phyloP scores from a whole-genome alignment of 2,888 invertebrate species.

The Hydropsyche betteni region DNA sequence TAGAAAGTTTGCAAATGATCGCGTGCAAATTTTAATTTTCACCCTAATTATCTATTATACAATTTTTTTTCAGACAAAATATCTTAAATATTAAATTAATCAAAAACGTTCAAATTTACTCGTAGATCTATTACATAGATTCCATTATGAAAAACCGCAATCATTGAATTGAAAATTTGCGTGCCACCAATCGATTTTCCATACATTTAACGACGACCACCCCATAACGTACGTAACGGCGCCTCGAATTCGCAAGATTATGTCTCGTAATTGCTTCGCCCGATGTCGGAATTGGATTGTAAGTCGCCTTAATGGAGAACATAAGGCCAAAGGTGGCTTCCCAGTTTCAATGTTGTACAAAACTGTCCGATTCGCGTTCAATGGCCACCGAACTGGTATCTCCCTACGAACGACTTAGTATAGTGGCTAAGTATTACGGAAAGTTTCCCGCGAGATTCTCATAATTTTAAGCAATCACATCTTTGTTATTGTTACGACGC shows the following conservation, averaged over 20 bases:
- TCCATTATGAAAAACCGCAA: no score
- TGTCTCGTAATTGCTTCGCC: slow-evolving; percentile 38
- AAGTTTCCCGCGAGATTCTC: neutral
- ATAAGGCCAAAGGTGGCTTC: slow-evolving; percentile 40
- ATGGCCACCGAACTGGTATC: slow-evolving; percentile 21
- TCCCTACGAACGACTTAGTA: neutral
- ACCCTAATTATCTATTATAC: no score
- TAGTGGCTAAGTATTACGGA: neutral
- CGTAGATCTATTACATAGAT: no score
- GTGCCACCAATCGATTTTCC: neutral
- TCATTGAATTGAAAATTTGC: neutral
- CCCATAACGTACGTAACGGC: slow-evolving; percentile 20
- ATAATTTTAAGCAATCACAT: neutral
- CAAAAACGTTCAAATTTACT: no score
- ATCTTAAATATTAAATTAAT: no score
- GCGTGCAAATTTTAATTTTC: no score
- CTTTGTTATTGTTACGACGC: no score
- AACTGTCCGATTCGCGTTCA: slow-evolving; percentile 38
- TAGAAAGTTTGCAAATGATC: no score
- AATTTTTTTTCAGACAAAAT: no score
- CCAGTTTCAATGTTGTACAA: slow-evolving; percentile 38
- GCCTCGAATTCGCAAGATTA: slow-evolving; percentile 38
- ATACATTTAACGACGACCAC: slow-evolving; percentile 21
- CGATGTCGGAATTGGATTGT: slow-evolving; percentile 42
- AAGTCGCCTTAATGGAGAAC: slow-evolving; percentile 38